These are phyloP conservation scores for Papilio elwesi DNA, from an alignment of 2,888 invertebrate genomes.

Conservation along the genomic window DNA sequence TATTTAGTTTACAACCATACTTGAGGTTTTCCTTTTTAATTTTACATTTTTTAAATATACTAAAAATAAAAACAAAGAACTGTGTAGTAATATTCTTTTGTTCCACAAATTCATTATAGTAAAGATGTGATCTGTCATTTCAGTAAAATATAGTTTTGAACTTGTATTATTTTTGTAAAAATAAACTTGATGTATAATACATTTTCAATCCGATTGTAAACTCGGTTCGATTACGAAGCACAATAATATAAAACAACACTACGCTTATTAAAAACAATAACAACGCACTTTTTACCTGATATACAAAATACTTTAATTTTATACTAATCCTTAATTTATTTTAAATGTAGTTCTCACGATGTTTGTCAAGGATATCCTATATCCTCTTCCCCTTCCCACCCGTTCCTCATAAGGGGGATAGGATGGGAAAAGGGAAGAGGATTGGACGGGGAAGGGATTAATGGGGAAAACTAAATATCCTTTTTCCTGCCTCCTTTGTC, in stretches of 20 bases:
- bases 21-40: not conserved
- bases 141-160: not conserved
- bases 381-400: too few species aligned
- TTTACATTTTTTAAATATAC: not conserved
- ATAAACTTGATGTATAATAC: not conserved
- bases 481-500: too few species aligned
- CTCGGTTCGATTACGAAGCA: not conserved
- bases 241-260: not conserved
- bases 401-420: too few species aligned
- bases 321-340: not conserved
- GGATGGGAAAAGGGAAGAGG: too few species aligned
- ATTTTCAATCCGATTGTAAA: too few species aligned
- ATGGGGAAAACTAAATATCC: too few species aligned
- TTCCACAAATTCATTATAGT: not conserved
- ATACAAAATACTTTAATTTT: not conserved
- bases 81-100: not conserved
- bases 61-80: not conserved
- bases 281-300: not conserved
- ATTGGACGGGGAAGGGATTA: too few species aligned
- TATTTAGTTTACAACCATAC: too few species aligned
- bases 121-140: not conserved
- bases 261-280: not conserved
- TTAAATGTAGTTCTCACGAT: too few species aligned
- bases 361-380: too few species aligned
- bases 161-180: not conserved